Conservation (phyloP, 2,888 invertebrate species). For the Sceliomorpha sp. region DNA sequence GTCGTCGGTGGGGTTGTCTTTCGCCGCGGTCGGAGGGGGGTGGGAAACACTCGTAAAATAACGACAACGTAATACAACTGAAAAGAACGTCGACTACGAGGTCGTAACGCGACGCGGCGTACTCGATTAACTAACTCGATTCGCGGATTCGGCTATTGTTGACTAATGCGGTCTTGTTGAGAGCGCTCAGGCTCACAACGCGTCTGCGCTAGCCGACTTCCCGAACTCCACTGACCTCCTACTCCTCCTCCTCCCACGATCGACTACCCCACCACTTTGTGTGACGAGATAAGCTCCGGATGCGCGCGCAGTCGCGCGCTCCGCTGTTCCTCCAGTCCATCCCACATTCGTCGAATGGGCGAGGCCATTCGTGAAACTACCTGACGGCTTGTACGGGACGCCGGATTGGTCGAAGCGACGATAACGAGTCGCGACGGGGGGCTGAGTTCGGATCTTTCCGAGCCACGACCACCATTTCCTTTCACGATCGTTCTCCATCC, state of each 20-base stretch:
- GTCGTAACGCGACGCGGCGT: not conserved
- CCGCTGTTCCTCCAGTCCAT: constrained; percentile 72
- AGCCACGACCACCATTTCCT: constrained; percentile 55
- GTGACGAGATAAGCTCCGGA: constrained; percentile 71
- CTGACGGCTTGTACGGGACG: constrained; percentile 10
- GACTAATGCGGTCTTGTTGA: constrained; percentile 34
- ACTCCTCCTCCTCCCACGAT: constrained; percentile 78
- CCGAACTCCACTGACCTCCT: constrained; percentile 78
- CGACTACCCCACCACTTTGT: constrained; percentile 67
- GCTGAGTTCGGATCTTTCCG: constrained; percentile 49
- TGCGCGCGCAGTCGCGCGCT: constrained; percentile 76
- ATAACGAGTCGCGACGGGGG: constrained; percentile 47
- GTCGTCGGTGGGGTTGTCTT: no score
- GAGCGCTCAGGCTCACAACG: constrained; percentile 67
- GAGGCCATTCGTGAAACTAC: constrained; percentile 30
- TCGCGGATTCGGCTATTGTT: constrained; percentile 11
- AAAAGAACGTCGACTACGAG: no score
- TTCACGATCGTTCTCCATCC: constrained; percentile 52
- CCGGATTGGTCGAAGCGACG: constrained; percentile 43
- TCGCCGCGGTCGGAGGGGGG: no score
- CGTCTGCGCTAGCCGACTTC: constrained; percentile 80
- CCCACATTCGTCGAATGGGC: constrained; percentile 38
- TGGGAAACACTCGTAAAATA: no score
- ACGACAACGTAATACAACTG: no score
- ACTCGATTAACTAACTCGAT: constrained; percentile 17